Evolutionary conservation across 2,888 invertebrate species (phyloP).

Genomic region (Abrostola triplasia): DNA sequence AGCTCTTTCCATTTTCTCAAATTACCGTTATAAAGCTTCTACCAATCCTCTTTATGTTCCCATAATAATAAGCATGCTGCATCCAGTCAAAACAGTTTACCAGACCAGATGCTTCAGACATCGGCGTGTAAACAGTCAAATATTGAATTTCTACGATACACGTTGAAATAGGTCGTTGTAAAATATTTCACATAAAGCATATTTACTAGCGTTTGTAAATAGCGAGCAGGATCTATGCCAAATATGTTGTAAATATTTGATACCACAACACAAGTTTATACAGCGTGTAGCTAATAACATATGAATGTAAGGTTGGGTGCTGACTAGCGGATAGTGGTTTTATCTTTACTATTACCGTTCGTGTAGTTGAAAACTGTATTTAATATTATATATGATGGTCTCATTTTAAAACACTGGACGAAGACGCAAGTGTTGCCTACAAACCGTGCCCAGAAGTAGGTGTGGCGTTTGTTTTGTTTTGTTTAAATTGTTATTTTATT

Average conservation of each 20-base stretch:
- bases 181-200: slow-evolving; percentile 2
- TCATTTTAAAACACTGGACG: too few relatives aligned
- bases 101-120: not conserved
- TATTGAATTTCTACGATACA: not conserved
- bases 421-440: too few relatives aligned
- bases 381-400: too few relatives aligned
- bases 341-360: too few relatives aligned
- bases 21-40: too few relatives aligned
- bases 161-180: slow-evolving; percentile 2
- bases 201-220: slow-evolving; percentile 1
- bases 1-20: too few relatives aligned
- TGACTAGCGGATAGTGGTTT: not conserved
- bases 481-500: too few relatives aligned
- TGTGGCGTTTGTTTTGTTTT: too few relatives aligned
- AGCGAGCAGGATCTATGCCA: not conserved
- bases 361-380: too few relatives aligned
- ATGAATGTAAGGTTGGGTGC: not conserved
- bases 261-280: not conserved
- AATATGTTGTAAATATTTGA: slow-evolving; percentile 5
- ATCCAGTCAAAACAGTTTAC: not conserved
- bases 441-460: too few relatives aligned
- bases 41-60: not conserved
- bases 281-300: not conserved
- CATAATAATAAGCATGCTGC: not conserved
- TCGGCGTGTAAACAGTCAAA: not conserved